phyloP scores from a whole-genome alignment of 2,797 vertebrate species.

The Manis javanica region DNA sequence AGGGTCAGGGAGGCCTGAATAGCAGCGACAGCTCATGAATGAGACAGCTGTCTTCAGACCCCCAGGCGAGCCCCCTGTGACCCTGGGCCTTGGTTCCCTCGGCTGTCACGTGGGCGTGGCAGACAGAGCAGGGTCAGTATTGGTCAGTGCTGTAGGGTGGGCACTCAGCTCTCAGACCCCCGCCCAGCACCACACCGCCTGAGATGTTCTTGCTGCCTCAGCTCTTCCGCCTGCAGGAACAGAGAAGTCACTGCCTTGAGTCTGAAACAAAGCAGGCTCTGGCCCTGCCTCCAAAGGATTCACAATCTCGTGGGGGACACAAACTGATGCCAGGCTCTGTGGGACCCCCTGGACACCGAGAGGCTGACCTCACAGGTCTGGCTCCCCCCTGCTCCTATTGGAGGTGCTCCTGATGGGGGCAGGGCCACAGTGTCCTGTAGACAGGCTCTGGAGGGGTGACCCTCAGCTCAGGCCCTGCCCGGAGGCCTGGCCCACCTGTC shows the following conservation, averaged over 20 bases:
- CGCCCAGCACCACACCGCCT: no score
- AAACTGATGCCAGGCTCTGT: background rate
- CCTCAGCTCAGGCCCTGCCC: background rate
- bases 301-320: accelerated
- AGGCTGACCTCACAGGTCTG: background rate
- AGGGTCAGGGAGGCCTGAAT: background rate
- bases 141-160: background rate
- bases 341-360: accelerated
- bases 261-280: background rate
- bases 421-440: background rate
- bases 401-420: no score
- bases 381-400: background rate
- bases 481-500: background rate
- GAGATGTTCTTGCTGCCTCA: background rate
- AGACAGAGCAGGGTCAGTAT: background rate
- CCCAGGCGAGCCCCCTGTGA: background rate
- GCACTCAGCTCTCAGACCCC: no score
- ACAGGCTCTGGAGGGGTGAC: background rate
- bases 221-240: background rate
- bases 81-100: background rate
- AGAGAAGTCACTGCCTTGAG: background rate
- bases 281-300: background rate
- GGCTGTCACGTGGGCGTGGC: background rate
- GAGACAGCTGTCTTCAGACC: background rate
- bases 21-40: background rate